phyloP scores from a whole-genome alignment of 2,113 vertebrate genomes.

The Peromyscus polionotus region DNA sequence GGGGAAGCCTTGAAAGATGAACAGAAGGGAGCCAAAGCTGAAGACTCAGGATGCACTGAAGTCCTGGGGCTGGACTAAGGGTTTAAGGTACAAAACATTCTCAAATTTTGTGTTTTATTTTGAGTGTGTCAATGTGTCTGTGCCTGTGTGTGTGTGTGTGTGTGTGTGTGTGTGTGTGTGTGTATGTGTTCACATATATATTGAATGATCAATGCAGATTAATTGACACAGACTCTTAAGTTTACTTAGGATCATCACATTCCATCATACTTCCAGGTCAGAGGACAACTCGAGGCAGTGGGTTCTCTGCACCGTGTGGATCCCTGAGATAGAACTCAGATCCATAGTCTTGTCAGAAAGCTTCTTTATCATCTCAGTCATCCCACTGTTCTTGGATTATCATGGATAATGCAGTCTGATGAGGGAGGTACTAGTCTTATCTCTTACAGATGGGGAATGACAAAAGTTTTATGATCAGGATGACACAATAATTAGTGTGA shows the following conservation, averaged over 20 bases:
- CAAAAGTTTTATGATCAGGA: neutral
- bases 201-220: neutral
- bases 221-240: neutral
- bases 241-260: neutral
- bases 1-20: neutral
- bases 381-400: no score
- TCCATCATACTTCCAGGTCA: neutral
- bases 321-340: neutral
- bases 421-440: neutral
- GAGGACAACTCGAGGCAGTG: neutral
- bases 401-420: neutral
- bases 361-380: neutral
- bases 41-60: neutral
- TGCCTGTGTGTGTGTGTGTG: neutral
- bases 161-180: neutral
- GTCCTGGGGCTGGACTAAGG: neutral
- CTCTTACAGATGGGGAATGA: neutral
- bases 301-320: neutral
- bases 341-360: neutral
- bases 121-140: neutral
- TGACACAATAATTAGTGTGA: neutral
- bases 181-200: neutral
- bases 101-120: slow-evolving; percentile 1
- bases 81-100: neutral
- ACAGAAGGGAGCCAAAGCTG: neutral